Base-by-base conservation (phyloP, 2,113 vertebrate genomes). In the Fulmarus glacialis region DNA sequence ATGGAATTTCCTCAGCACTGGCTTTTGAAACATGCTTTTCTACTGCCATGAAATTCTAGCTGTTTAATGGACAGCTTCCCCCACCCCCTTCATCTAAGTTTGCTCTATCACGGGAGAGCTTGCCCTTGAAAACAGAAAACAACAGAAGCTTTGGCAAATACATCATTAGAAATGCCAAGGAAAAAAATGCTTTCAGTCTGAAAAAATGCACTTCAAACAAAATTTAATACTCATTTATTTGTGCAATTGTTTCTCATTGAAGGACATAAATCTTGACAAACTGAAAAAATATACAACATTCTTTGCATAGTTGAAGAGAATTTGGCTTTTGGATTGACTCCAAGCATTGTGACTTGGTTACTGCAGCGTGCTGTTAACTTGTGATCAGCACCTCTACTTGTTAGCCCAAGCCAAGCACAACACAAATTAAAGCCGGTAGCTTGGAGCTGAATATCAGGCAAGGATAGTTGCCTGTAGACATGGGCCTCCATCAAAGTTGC, bases 271-370 rank as follows among this genome's bases (percentile, higher is more conserved):
- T 88, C 87, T 74, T 78, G 66, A 80, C 36, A 75, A 63, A 90
- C 50, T 93, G 82, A 77, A 90, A 96, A 95, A 95, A 97, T 72
- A 93, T 17, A 89, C 92, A 93, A 42, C 59, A 85, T 96, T 95
- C 73, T 89, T 80, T 70, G 64, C 81, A 67, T 82, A 85, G 64
- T 43, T 94, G 58, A 66, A 63, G 73, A 82, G 58, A 93, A 92
- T 87, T 89, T 87, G 68, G 48, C 27, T 73, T 82, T 89, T 93
- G 93, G 60, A 52, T 78, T 70, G 62, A 23, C 47, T 89, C 58
- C 86, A 96, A 62, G 34, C 67, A 48, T 52, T 82, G 84, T 72
- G 85, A 64, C 47, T 52, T 81, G 53, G n/a, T 47, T 86, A 52
- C 58, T 56, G 63, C 36, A 67, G 4, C 13, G 32, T 72, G 70